Evolutionary conservation across 1,140 invertebrate species (phyloP), one percentile per base, ranked within the genome.

Genomic region (Drosophila sproati): DNA sequence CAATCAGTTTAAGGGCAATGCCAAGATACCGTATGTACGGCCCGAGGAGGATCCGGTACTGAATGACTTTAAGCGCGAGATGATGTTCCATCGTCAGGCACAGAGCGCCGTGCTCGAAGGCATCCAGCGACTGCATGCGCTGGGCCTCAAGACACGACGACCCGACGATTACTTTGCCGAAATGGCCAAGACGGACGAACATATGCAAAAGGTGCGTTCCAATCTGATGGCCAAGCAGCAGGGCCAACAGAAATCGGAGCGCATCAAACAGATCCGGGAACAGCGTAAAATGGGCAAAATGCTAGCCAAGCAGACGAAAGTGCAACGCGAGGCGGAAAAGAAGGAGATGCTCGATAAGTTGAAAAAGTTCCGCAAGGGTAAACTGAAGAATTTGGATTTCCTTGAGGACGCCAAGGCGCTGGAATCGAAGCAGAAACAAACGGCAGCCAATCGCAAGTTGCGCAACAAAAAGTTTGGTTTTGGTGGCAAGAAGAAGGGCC

Each of bases 131-230:
- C 92, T 99, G 3, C 95, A 97, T 52, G 94, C 95, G 72, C 87
- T 98, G 3, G 95, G 95, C 29, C 94, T 99, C 43, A 93, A 95
- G 0, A 98, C 97, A 0, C 96, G 95, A 88, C 94, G 95, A 64
- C 99, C 99, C 0, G 96, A 98, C 35, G 98, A 99, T 93, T 99
- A 99, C 93, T 99, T 99, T 94, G 99, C 98, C 1, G 97, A 99
- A 94, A 99, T 99, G 99, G 98, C 98, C 2, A 99, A 99, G 93
- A 95, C 97, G 54, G 99, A 99, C 93, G 94, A 95, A 45, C 99
- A 99, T 78, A 99, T 99, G 99, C 97, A 99, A 89, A 99, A 98
- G 93, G 96, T 99, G 0, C 94, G 98, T 54, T 94, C 96, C 87
- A 96, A 96, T 86, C 91, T 99, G 1, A 94, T 98, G 92, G 95